Percentiles rank a stretch among this genome's conserved stretches.
phyloP scores from a whole-genome alignment of 2,797 vertebrate species.

The Trachops cirrhosus region DNA sequence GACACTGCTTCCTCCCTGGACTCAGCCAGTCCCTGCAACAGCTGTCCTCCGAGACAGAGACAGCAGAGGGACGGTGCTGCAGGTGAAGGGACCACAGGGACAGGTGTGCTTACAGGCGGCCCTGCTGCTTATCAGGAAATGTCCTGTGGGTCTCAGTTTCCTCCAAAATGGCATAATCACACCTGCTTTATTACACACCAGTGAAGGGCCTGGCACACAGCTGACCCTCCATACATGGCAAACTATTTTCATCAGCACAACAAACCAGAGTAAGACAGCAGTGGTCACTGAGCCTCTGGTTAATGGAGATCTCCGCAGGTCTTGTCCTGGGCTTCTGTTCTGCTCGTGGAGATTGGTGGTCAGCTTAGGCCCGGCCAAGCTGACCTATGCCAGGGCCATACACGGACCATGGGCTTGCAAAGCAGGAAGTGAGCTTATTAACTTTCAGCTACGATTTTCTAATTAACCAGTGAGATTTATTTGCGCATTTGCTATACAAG shows the following conservation, averaged over 20 bases:
- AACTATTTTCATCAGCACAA: not conserved
- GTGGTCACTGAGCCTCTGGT: not conserved
- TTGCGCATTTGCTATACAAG: not conserved
- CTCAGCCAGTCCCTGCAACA: rapidly evolving
- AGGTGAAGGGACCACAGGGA: rapidly evolving
- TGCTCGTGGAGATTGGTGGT: rapidly evolving
- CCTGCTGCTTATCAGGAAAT: not conserved
- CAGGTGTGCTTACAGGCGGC: not conserved
- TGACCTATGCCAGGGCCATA: not conserved
- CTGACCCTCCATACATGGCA: rapidly evolving
- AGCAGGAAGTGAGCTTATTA: not conserved
- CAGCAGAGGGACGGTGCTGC: rapidly evolving
- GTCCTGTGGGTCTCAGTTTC: not conserved
- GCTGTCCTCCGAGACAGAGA: not conserved
- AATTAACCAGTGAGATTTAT: not conserved
- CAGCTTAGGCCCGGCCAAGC: too few relatives aligned
- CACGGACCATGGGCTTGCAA: not conserved
- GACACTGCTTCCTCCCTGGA: rapidly evolving
- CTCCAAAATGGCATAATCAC: not conserved
- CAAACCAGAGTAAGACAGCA: not conserved
- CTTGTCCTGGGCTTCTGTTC: not conserved
- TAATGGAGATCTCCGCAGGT: rapidly evolving
- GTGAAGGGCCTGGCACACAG: not conserved
- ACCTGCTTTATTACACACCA: not conserved
- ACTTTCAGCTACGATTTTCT: constrained; percentile 4